These are phyloP conservation scores for Cheumatopsyche charites DNA, from an alignment of 1,140 invertebrate species.

Conservation along the genomic window DNA sequence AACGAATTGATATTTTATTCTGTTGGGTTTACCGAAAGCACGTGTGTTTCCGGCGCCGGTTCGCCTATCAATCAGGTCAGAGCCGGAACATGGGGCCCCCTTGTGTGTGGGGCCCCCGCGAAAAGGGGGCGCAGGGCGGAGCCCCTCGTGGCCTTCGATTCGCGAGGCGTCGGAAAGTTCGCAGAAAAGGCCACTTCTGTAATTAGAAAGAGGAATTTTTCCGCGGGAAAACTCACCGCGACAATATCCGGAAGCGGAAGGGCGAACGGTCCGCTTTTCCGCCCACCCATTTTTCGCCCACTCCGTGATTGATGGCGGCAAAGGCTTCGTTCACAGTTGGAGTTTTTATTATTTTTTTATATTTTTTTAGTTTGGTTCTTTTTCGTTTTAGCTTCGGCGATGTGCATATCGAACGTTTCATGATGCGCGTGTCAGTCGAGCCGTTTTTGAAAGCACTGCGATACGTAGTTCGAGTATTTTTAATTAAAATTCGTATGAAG, in stretches of 20 bases:
- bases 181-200: slow-evolving; percentile 29
- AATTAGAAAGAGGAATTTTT: slow-evolving; percentile 23
- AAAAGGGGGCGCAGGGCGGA: too few relatives aligned
- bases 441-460: not conserved
- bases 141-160: not conserved
- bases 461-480: too few relatives aligned
- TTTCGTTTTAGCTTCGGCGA: too few relatives aligned
- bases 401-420: not conserved
- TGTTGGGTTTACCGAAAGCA: not conserved
- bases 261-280: too few relatives aligned
- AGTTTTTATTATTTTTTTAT: not conserved
- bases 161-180: not conserved
- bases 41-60: slow-evolving; percentile 26
- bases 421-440: not conserved
- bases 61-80: slow-evolving; percentile 23
- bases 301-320: slow-evolving; percentile 27
- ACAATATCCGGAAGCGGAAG: slow-evolving; percentile 31
- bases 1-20: too few relatives aligned
- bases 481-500: too few relatives aligned
- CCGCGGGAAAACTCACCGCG: not conserved
- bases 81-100: not conserved
- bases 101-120: not conserved
- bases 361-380: too few relatives aligned
- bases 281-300: not conserved
- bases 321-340: slow-evolving; percentile 12